Conservation (phyloP, 2,888 invertebrate genomes). For the Coleophora deauratella region DNA sequence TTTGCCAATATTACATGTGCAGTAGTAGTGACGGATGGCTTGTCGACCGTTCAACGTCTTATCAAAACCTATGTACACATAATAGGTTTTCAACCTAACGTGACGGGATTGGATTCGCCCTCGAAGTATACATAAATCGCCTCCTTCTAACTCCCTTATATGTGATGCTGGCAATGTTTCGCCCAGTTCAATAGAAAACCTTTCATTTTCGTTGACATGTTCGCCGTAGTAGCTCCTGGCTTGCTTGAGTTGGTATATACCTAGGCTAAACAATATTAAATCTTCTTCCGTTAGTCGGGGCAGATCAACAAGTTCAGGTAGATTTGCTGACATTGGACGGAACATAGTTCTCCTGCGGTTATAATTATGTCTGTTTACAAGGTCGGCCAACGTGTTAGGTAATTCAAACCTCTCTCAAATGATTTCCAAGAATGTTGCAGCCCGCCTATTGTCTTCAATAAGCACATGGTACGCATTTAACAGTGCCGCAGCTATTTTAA, state of each 20-base stretch:
- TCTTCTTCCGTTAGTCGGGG: background rate
- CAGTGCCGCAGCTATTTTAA: conserved; percentile 14
- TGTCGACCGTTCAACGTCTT: too few relatives aligned
- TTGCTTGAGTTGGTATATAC: conserved; percentile 13
- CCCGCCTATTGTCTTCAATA: conserved; percentile 10
- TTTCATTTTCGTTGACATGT: conserved; percentile 9
- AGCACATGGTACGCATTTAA: conserved; percentile 13
- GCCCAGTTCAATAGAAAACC: conserved; percentile 1
- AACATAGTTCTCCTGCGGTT: conserved; percentile 13
- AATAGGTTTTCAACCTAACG: background rate
- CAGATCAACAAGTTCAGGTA: background rate
- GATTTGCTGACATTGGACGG: conserved; percentile 5
- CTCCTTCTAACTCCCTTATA: background rate
- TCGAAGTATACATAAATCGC: background rate
- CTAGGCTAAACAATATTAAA: conserved; percentile 10
- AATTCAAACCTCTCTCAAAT: conserved; percentile 7
- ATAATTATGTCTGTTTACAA: conserved; percentile 8
- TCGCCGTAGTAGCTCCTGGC: conserved; percentile 14
- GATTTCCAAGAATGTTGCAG: conserved; percentile 7
- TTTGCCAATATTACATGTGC: background rate
- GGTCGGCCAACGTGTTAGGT: conserved; percentile 10
- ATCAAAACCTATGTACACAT: background rate
- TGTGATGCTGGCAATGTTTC: too few relatives aligned
- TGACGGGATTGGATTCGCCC: background rate
- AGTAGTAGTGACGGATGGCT: background rate